Evolutionary conservation across 2,797 vertebrate genomes (phyloP), one percentile per base, ranked within the genome.

Genomic region (Toxotes lorentzi): DNA sequence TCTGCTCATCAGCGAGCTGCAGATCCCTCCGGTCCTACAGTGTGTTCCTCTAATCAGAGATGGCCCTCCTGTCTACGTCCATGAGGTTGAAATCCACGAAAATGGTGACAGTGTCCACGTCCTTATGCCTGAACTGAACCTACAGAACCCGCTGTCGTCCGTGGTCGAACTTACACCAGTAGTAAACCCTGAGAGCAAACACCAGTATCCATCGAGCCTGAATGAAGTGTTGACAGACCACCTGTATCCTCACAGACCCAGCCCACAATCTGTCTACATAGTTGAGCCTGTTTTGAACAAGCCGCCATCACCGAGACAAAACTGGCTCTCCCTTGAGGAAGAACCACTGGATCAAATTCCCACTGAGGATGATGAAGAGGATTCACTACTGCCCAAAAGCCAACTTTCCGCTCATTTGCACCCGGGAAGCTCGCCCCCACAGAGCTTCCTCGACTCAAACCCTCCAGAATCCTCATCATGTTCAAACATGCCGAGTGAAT

Each of bases 91-190:
- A 14, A 24, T 94, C 13, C 63, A 70, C 0, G 48, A 80, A 7
- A 67, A 75, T 3, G 1, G 16, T 3, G 27, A 16, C 24, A 64
- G 86, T 3, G 41, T 94, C 24, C 84, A 83, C 0, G 51, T 92
- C 4, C 69, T 93, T 7, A 91, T 75, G 12, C 91, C 94, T 0
- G 80, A 95, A 9, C 38, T 90, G 76, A 95, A 93, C 79, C 83
- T 76, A 43, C 82, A 84, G 11, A 14, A 2, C 8, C 21, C 61
- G 4, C 34, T 62, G 30, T 38, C 43, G 0, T 88, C 89, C 3
- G 62, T 89, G 16, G 45, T 66, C 14, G 94, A 93, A 0, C 35
- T 95, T 0, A 86, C 87, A 47, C 94, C 94, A 1, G 83, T 88
- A 21, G 24, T 86, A 77, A 81, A 90, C 72, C 32, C 88, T 76